Evolutionary conservation across 2,888 invertebrate genomes (phyloP), one percentile per base, ranked within the genome.

Genomic region (Dryadula phaetusa): DNA sequence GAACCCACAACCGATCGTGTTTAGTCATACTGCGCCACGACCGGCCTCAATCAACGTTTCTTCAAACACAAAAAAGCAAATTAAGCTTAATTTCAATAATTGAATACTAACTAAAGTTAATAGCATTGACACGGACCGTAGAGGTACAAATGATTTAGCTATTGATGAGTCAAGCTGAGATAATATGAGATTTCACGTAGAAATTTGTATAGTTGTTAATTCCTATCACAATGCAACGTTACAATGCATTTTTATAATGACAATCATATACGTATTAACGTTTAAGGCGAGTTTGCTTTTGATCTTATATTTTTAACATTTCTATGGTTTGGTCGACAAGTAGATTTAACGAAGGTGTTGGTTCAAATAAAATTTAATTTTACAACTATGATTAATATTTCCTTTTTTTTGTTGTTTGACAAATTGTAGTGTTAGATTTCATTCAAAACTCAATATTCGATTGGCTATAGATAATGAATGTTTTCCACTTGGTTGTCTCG

Each of bases 241-340:
- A 85, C 84, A 58, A 63, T 76, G 85, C 85, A 78, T 74, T 79
- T 82, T 82, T 72, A 49, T 77, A 74, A 72, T 71, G 73, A 72
- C 70, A 67, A 60, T 66, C 69, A 67, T 74, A 73, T 71, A 64
- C 46, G 56, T 52, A 52, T 56, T 56, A 22, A 16, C n/a, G 22
- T n/a, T 56, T 56, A 56, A 56, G 56, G 56, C 37, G n/a, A 56
- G 22, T 46, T 22, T 4, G 18, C 7, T 16, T 10, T 44, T 44
- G 6, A 18, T 20, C 10, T 18, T 18, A 46, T 18, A 46, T 18
- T 46, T 18, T 18, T 18, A 32, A n/a, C n/a, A n/a, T n/a, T n/a
- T n/a, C n/a, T n/a, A n/a, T n/a, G n/a, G n/a, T n/a, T n/a, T n/a
- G n/a, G n/a, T n/a, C n/a, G n/a, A n/a, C n/a, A n/a, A n/a, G n/a